Percentiles rank a stretch among this genome's conserved stretches.
Conservation (phyloP, 2,113 vertebrate genomes). For the Euleptes europaea region DNA sequence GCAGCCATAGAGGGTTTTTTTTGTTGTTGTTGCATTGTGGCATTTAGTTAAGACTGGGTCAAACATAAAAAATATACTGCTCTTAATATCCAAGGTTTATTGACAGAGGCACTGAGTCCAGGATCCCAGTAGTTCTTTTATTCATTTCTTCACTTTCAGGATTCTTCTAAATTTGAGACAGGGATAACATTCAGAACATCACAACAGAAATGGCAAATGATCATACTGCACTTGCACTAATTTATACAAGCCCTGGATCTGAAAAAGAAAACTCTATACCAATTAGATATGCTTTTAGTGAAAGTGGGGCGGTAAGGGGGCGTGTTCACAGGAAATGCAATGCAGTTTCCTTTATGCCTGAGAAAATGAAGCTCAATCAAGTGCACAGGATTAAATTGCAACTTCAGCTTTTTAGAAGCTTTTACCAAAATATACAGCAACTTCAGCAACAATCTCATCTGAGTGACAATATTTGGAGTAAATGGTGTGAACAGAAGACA, state of each 20-base stretch:
- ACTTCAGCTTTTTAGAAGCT: conserved; percentile 47
- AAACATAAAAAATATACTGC: conserved; percentile 17
- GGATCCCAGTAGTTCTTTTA: conserved; percentile 35
- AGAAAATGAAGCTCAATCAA: conserved; percentile 58
- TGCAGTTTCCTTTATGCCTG: conserved; percentile 20
- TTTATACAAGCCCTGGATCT: conserved; percentile 35
- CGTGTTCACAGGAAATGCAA: conserved; percentile 38
- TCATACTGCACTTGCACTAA: conserved; percentile 26
- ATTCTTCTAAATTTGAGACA: conserved; percentile 32
- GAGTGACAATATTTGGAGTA: conserved; percentile 57
- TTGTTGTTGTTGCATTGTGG: conserved; percentile 26
- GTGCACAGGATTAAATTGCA: conserved; percentile 59
- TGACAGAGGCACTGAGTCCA: neutral
- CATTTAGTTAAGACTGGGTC: conserved; percentile 10
- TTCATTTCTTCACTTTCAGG: neutral
- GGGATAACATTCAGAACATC: conserved; percentile 28
- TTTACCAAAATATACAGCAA: conserved; percentile 60
- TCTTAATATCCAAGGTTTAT: neutral
- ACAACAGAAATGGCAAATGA: conserved; percentile 34
- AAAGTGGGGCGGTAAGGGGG: conserved; percentile 35
- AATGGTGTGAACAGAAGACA: conserved; percentile 63
- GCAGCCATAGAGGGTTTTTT: neutral
- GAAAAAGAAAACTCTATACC: neutral
- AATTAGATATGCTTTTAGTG: conserved; percentile 43
- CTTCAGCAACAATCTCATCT: conserved; percentile 57